Evolutionary conservation across 2,797 vertebrate genomes (phyloP).

Genomic region (Chaetophractus vellerosus): DNA sequence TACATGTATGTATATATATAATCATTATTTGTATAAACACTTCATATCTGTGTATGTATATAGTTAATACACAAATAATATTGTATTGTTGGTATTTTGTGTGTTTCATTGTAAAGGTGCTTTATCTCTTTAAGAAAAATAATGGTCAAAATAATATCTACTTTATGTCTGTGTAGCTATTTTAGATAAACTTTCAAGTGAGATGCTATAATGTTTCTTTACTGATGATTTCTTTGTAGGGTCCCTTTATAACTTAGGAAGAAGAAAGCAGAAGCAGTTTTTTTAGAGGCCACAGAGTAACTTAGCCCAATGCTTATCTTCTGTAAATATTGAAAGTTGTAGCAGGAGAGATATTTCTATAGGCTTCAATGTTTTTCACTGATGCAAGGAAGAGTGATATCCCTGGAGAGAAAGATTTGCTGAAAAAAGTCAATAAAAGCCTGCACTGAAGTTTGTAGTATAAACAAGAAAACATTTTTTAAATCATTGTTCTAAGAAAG

Average conservation of each 20-base stretch:
- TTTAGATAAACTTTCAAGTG: not conserved
- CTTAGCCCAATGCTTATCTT: not conserved
- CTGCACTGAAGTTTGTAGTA: not conserved
- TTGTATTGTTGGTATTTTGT: not conserved
- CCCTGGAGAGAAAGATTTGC: not conserved
- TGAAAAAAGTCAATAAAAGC: not conserved
- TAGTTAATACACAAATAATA: not conserved
- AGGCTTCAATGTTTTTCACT: not conserved
- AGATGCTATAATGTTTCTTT: not conserved
- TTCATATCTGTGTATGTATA: too few species aligned
- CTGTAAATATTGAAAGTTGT: not conserved
- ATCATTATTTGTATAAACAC: too few species aligned
- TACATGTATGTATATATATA: too few species aligned
- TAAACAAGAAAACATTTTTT: not conserved
- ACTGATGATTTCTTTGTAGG: not conserved
- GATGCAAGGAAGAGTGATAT: not conserved
- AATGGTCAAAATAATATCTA: not conserved
- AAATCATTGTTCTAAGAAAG: not conserved
- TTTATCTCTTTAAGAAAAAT: not conserved
- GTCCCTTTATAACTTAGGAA: not conserved
- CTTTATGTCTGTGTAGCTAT: not conserved
- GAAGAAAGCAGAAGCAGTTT: not conserved
- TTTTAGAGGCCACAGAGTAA: not conserved
- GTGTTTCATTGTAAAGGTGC: not conserved
- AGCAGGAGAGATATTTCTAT: not conserved